These are phyloP conservation scores for Sparus aurata DNA, from an alignment of 2,797 vertebrate species.

Conservation along the genomic window DNA sequence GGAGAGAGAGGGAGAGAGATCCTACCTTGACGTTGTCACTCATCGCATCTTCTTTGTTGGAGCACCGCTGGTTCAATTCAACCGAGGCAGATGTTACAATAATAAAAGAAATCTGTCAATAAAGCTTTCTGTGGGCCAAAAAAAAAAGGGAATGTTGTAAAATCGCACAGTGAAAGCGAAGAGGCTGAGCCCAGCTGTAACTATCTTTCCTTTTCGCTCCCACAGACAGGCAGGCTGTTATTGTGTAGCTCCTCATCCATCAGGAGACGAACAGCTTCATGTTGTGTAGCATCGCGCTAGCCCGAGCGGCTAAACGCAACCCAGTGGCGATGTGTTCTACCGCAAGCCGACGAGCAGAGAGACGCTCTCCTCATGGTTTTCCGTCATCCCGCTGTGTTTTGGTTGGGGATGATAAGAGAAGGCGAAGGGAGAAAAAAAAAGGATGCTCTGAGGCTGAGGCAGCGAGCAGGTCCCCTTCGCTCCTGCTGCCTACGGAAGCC, in stretches of 20 bases:
- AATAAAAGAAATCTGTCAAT: neutral
- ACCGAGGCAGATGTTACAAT: neutral
- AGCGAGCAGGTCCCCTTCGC: constrained; percentile 74
- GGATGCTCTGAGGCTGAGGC: constrained; percentile 76
- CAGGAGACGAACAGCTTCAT: constrained; percentile 42
- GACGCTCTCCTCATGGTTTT: constrained; percentile 42
- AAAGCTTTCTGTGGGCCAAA: neutral
- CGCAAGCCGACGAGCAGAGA: constrained; percentile 24
- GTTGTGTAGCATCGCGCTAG: constrained; percentile 47
- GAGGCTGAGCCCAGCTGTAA: constrained; percentile 60
- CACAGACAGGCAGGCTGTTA: constrained; percentile 63
- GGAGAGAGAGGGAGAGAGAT: neutral
- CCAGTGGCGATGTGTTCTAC: constrained; percentile 33
- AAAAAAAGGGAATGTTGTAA: neutral
- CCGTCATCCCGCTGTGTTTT: constrained; percentile 69
- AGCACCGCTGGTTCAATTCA: constrained; percentile 31
- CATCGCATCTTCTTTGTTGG: constrained; percentile 59
- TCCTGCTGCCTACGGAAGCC: constrained; percentile 85
- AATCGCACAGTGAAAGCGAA: constrained; percentile 11
- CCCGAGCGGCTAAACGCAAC: constrained; percentile 37
- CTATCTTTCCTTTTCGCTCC: constrained; percentile 48
- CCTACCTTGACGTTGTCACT: constrained; percentile 77
- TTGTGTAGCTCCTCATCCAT: constrained; percentile 58
- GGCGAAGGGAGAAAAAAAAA: constrained; percentile 52
- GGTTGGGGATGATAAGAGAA: constrained; percentile 58